A percentile compares a stretch with the other conserved stretches of the same genome.
These are phyloP conservation scores for Pristionchus pacificus DNA, from an alignment of 1,140 invertebrate species.

Conservation along the genomic window DNA sequence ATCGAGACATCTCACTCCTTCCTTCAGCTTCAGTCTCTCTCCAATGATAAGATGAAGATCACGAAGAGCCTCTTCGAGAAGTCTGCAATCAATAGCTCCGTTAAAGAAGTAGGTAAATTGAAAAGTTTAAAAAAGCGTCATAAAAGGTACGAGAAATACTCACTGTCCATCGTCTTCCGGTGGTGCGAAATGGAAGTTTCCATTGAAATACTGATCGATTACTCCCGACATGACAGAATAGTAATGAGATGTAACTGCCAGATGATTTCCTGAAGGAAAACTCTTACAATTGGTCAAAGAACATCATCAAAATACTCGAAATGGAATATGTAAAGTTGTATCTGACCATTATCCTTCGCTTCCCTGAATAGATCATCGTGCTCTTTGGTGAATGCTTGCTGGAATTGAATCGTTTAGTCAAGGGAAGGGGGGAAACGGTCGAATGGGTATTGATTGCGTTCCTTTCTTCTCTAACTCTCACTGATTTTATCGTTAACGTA, in stretches of 20 bases:
- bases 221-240: constrained; percentile 56
- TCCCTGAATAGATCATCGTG: constrained; percentile 46
- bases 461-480: too few relatives aligned
- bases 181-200: constrained; percentile 57
- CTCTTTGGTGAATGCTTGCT: constrained; percentile 44
- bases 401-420: too few relatives aligned
- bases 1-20: constrained; percentile 43
- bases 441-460: too few relatives aligned
- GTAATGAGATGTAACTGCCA: constrained; percentile 51
- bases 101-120: background rate
- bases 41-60: constrained; percentile 44
- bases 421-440: too few relatives aligned
- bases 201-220: constrained; percentile 55
- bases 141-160: background rate
- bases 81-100: constrained; percentile 13
- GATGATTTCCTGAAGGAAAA: constrained; percentile 40
- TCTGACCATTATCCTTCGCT: constrained; percentile 23
- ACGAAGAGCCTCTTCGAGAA: constrained; percentile 39
- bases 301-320: background rate
- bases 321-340: background rate
- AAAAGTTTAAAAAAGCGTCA: background rate
- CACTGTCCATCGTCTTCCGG: constrained; percentile 30
- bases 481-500: too few relatives aligned
- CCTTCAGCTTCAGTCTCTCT: constrained; percentile 40
- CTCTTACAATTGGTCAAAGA: too few relatives aligned